Percentiles rank a stretch among this genome's conserved stretches.
phyloP scores from a whole-genome alignment of 2,797 vertebrate genomes.

The Myotis planiceps region DNA sequence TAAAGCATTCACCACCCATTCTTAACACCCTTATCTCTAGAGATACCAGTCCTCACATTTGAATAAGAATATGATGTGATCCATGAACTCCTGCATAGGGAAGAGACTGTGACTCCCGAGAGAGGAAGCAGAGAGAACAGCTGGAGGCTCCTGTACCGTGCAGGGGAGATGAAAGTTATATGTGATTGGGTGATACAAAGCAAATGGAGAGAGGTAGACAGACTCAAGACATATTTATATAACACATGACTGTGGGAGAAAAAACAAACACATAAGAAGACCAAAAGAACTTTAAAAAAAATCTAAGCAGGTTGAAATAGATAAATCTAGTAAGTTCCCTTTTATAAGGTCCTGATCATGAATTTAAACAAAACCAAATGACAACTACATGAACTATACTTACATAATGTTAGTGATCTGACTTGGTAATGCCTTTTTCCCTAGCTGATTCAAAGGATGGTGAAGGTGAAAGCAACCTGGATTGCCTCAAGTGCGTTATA shows the following conservation, averaged over 20 bases:
- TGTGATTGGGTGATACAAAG: neutral
- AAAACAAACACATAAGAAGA: neutral
- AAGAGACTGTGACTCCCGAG: neutral
- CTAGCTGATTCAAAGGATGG: conserved; percentile 20
- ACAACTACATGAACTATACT: conserved; percentile 26
- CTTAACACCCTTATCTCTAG: neutral
- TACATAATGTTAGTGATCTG: conserved; percentile 38
- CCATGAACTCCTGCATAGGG: neutral
- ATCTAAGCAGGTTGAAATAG: neutral
- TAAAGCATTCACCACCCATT: neutral
- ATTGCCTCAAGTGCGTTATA: conserved; percentile 44
- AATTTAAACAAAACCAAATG: conserved; percentile 57
- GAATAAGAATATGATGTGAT: neutral
- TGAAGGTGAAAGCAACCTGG: conserved; percentile 46
- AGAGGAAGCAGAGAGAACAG: neutral
- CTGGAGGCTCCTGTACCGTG: neutral
- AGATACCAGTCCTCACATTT: neutral
- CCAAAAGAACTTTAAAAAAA: neutral
- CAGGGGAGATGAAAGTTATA: neutral
- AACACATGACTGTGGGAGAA: neutral
- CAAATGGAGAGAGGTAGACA: neutral
- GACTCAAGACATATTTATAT: neutral
- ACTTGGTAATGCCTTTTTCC: neutral
- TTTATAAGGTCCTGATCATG: conserved; percentile 9
- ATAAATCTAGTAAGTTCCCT: conserved; percentile 1